These are phyloP conservation scores for Rhadinocentrus ornatus DNA, from an alignment of 2,797 vertebrate genomes.

Conservation along the genomic window DNA sequence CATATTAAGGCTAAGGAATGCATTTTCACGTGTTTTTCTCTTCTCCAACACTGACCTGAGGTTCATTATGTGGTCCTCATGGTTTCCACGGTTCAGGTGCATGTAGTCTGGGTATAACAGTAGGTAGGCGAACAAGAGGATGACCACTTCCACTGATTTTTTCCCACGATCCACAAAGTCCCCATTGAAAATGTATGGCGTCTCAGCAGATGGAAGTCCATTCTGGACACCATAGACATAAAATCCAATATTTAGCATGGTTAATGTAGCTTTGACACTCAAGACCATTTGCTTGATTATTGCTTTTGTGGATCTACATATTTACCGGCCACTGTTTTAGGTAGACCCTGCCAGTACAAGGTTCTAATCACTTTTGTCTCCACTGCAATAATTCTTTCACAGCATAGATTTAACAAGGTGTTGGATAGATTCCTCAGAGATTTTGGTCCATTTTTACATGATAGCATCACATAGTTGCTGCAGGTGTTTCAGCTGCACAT, in stretches of 20 bases:
- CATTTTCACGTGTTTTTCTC: neutral
- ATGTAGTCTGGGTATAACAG: conserved; percentile 93
- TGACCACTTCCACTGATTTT: conserved; percentile 92
- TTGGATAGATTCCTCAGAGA: too few relatives aligned
- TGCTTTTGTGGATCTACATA: neutral
- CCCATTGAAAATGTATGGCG: conserved; percentile 94
- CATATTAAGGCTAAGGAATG: neutral
- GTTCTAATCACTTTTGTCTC: neutral
- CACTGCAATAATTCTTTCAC: neutral
- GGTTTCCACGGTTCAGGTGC: conserved; percentile 96
- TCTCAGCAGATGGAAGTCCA: conserved; percentile 91
- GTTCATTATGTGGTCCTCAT: conserved; percentile 97
- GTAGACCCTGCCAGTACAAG: neutral
- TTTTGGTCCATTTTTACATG: too few relatives aligned
- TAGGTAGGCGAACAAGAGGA: conserved; percentile 91
- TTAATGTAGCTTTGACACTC: neutral
- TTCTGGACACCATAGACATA: conserved; percentile 82
- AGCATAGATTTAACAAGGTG: neutral
- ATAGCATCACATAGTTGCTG: too few relatives aligned
- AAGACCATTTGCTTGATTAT: neutral
- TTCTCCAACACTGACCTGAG: conserved; percentile 82
- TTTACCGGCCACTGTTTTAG: neutral
- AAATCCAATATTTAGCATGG: neutral
- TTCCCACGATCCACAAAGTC: conserved; percentile 97
- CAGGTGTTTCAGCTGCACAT: too few relatives aligned